Evolutionary conservation across 2,797 vertebrate genomes (phyloP).

Genomic region (Synanceia verrucosa): DNA sequence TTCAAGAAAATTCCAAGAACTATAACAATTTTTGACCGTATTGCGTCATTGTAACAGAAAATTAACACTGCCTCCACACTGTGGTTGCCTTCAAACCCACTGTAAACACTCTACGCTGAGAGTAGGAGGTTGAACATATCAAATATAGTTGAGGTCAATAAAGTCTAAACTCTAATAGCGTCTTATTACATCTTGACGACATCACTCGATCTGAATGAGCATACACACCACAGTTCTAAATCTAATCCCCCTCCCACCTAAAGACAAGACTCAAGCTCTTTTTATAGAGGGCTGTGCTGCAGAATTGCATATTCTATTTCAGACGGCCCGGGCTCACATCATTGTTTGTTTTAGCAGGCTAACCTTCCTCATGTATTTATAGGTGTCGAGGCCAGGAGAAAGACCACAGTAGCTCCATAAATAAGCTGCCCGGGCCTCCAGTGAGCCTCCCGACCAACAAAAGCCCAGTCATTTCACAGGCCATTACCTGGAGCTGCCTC

Average conservation of each 20-base stretch:
- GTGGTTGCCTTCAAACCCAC: conserved; percentile 15
- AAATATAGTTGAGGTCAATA: conserved; percentile 46
- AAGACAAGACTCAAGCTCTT: conserved; percentile 66
- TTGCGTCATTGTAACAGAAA: conserved; percentile 39
- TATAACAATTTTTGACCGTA: not conserved
- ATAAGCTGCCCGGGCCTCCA: conserved; percentile 77
- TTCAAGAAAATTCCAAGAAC: conserved; percentile 33
- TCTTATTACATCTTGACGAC: conserved; percentile 57
- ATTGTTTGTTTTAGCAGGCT: conserved; percentile 80
- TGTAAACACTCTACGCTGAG: conserved; percentile 26
- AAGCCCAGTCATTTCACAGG: conserved; percentile 82
- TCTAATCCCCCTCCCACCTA: conserved; percentile 58
- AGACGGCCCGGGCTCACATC: conserved; percentile 72
- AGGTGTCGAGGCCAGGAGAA: conserved; percentile 76
- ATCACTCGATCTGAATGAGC: conserved; percentile 52
- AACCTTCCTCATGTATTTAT: conserved; percentile 80
- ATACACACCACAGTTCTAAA: conserved; percentile 57
- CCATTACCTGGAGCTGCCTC: conserved; percentile 76
- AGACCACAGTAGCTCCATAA: conserved; percentile 82
- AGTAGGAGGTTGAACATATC: conserved; percentile 5
- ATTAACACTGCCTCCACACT: not conserved
- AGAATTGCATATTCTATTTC: conserved; percentile 79
- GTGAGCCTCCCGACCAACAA: conserved; percentile 74
- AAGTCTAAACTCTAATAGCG: conserved; percentile 42
- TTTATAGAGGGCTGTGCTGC: conserved; percentile 68